Evolutionary conservation across 2,888 invertebrate species (phyloP).

Genomic region (Synergus umbraculus): DNA sequence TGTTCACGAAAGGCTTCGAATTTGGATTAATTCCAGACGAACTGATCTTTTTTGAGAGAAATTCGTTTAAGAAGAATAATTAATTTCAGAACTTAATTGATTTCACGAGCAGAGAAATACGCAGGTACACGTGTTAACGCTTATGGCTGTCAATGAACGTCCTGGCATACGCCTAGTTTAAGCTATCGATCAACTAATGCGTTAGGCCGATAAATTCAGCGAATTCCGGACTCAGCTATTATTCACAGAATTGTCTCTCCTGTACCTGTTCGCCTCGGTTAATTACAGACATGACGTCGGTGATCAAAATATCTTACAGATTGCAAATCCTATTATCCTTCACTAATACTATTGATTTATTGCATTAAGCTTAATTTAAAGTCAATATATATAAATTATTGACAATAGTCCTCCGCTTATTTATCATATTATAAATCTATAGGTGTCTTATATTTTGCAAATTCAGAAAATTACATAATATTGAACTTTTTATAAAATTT

Average conservation of each 20-base stretch:
- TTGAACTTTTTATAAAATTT: too few relatives aligned
- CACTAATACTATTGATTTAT: background rate
- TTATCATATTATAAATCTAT: too few relatives aligned
- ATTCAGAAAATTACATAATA: too few relatives aligned
- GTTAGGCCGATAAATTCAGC: slow-evolving; percentile 9
- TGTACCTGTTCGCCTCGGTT: background rate
- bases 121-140: background rate
- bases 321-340: background rate
- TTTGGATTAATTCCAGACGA: too few relatives aligned
- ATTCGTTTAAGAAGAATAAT: background rate
- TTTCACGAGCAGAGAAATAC: background rate
- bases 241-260: slow-evolving; percentile 6
- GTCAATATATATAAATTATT: too few relatives aligned
- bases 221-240: slow-evolving; percentile 17
- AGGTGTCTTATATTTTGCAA: too few relatives aligned
- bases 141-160: slow-evolving; percentile 9
- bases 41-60: too few relatives aligned
- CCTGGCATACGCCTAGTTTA: slow-evolving; percentile 16
- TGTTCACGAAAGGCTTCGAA: too few relatives aligned
- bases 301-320: slow-evolving; percentile 18
- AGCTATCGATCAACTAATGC: slow-evolving; percentile 37
- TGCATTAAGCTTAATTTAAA: too few relatives aligned
- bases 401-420: too few relatives aligned
- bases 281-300: slow-evolving; percentile 17
- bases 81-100: background rate